These are phyloP conservation scores for Philereme transversata DNA, from an alignment of 2,888 invertebrate species.

Conservation along the genomic window DNA sequence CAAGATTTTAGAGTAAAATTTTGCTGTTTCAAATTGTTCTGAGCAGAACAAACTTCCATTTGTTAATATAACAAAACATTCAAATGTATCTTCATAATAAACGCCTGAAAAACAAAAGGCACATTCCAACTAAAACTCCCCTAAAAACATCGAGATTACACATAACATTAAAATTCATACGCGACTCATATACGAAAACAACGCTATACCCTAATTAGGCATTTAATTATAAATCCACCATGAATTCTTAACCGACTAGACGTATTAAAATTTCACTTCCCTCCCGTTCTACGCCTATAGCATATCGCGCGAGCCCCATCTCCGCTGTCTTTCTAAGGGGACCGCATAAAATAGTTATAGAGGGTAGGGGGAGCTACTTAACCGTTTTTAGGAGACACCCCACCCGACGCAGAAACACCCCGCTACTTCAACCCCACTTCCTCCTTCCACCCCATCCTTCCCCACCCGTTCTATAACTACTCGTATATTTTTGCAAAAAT, in stretches of 20 bases:
- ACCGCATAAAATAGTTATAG: slow-evolving; percentile 84
- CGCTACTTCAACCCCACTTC: slow-evolving; percentile 76
- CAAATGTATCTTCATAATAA: slow-evolving; percentile 1
- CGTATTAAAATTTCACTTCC: slow-evolving; percentile 82
- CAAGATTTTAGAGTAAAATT: no score
- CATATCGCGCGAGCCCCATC: slow-evolving; percentile 76
- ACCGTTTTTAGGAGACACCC: slow-evolving; percentile 84
- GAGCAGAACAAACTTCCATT: no score
- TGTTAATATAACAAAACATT: neutral
- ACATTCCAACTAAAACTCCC: slow-evolving; percentile 40
- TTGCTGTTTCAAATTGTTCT: no score
- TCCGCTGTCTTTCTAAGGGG: slow-evolving; percentile 83
- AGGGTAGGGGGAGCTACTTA: slow-evolving; percentile 81
- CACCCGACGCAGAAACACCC: slow-evolving; percentile 74
- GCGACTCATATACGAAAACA: slow-evolving; percentile 61
- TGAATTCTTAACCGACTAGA: slow-evolving; percentile 81
- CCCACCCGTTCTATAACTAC: slow-evolving; percentile 70
- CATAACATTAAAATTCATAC: slow-evolving; percentile 62
- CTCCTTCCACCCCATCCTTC: slow-evolving; percentile 65
- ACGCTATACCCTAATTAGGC: slow-evolving; percentile 75
- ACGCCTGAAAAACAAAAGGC: slow-evolving; percentile 17
- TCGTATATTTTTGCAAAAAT: slow-evolving; percentile 81
- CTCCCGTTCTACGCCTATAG: slow-evolving; percentile 65
- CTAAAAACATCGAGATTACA: slow-evolving; percentile 45
- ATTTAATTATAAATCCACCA: slow-evolving; percentile 81